Conservation (phyloP, 2,888 invertebrate species). For the Leptopilina drosophilae region DNA sequence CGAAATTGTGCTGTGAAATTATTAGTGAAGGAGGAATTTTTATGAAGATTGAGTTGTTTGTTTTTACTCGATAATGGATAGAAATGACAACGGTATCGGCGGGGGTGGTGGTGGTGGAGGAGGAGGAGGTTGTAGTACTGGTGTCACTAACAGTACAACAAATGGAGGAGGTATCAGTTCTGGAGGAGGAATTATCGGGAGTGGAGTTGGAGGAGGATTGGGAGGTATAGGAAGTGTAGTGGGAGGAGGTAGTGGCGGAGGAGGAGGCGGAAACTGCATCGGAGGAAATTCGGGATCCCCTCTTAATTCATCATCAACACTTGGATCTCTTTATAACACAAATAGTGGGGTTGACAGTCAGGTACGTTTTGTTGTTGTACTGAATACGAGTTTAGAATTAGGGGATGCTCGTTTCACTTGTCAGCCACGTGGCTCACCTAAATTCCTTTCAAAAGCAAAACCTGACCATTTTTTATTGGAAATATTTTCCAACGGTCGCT, state of each 20-base stretch:
- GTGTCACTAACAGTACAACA: constrained; percentile 37
- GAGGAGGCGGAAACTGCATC: constrained; percentile 58
- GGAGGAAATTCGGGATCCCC: constrained; percentile 64
- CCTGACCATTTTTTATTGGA: not conserved
- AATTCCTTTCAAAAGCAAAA: constrained; percentile 2
- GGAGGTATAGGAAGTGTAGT: no score
- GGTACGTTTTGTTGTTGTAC: constrained; percentile 56
- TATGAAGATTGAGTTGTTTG: constrained; percentile 37
- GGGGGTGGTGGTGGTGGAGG: constrained; percentile 30
- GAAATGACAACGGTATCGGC: constrained; percentile 17
- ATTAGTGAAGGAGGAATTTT: constrained; percentile 30
- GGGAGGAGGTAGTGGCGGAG: constrained; percentile 50
- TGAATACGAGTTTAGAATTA: constrained; percentile 24
- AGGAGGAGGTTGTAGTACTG: constrained; percentile 12
- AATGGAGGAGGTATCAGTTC: constrained; percentile 27
- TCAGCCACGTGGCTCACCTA: constrained; percentile 11
- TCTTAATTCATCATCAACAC: constrained; percentile 65
- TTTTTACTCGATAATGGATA: constrained; percentile 48
- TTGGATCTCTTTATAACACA: constrained; percentile 63
- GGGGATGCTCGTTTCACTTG: constrained; percentile 8
- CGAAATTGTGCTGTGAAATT: constrained; percentile 29
- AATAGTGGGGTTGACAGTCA: constrained; percentile 67
- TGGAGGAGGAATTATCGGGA: constrained; percentile 42
- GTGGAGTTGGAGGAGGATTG: constrained; percentile 55
- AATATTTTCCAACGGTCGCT: not conserved